A percentile compares a stretch with the other conserved stretches of the same genome.
phyloP scores from a whole-genome alignment of 2,113 vertebrate genomes.

The Mirza zaza region DNA sequence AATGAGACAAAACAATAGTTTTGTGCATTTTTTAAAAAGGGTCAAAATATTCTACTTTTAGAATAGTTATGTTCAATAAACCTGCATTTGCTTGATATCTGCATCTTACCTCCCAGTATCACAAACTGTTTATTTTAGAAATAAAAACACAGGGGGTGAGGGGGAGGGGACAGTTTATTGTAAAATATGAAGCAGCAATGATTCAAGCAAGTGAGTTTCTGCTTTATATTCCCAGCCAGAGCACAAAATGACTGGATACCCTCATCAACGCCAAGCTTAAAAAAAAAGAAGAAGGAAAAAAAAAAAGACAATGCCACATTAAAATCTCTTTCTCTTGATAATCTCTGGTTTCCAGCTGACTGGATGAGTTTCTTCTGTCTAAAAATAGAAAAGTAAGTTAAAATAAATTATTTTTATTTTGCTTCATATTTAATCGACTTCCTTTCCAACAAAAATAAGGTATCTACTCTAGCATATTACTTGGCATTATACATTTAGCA shows the following conservation, averaged over 20 bases:
- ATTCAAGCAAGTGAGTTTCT: slow-evolving; percentile 77
- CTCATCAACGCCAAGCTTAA: slow-evolving; percentile 70
- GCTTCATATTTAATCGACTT: slow-evolving; percentile 17
- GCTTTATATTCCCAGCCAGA: slow-evolving; percentile 76
- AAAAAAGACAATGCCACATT: slow-evolving; percentile 56
- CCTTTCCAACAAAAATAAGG: slow-evolving; percentile 26
- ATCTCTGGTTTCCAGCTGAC: slow-evolving; percentile 99
- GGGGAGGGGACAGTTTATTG: slow-evolving; percentile 80
- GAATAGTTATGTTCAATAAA: slow-evolving; percentile 52
- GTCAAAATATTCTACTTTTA: slow-evolving; percentile 30
- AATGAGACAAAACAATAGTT: background rate
- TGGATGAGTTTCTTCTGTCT: slow-evolving; percentile 98
- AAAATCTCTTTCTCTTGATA: slow-evolving; percentile 98
- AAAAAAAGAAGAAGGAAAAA: slow-evolving; percentile 26
- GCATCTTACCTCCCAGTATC: slow-evolving; percentile 70
- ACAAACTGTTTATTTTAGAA: slow-evolving; percentile 54
- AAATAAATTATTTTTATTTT: slow-evolving; percentile 38
- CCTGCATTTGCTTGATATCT: slow-evolving; percentile 54
- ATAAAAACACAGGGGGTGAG: slow-evolving; percentile 58
- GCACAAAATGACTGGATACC: slow-evolving; percentile 61
- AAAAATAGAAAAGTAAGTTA: slow-evolving; percentile 67
- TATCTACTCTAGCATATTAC: background rate
- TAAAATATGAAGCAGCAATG: slow-evolving; percentile 82
- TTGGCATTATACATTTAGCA: background rate
- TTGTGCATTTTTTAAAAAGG: background rate